Evolutionary conservation across 2,113 vertebrate species (phyloP).

Genomic region (Alouatta palliata): DNA sequence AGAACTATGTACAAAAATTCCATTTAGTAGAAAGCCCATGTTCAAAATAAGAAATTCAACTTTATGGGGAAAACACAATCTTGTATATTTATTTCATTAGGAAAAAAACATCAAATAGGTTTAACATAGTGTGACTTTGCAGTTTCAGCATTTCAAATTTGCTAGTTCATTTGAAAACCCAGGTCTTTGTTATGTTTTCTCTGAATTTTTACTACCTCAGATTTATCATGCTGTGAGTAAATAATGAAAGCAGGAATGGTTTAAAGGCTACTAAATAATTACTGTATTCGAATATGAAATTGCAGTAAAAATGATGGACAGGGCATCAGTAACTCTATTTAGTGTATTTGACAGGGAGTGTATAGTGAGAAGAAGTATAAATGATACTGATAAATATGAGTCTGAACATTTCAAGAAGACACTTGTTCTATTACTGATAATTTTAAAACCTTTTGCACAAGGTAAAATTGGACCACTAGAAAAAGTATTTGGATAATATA

Average conservation of each 20-base stretch:
- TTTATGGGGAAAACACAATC: constrained; percentile 39
- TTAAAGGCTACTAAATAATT: constrained; percentile 62
- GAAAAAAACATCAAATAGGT: constrained; percentile 43
- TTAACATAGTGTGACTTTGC: constrained; percentile 21
- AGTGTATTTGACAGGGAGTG: neutral
- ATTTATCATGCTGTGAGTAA: constrained; percentile 51
- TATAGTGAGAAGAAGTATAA: neutral
- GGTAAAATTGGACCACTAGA: neutral
- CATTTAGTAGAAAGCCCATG: constrained; percentile 3
- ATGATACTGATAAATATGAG: neutral
- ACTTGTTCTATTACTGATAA: neutral
- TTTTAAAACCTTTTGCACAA: neutral
- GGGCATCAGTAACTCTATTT: neutral
- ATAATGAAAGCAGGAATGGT: constrained; percentile 40
- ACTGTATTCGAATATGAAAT: constrained; percentile 22
- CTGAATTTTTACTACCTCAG: constrained; percentile 27
- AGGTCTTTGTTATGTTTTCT: constrained; percentile 28
- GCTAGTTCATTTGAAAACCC: constrained; percentile 7
- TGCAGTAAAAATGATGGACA: neutral
- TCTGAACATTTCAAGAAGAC: neutral
- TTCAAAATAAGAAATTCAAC: constrained; percentile 40
- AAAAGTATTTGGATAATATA: neutral
- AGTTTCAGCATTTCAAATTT: neutral
- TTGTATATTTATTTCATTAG: constrained; percentile 55
- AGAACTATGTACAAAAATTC: constrained; percentile 4